phyloP scores from a whole-genome alignment of 2,797 vertebrate species.

The Mormyrus proboscirostris region DNA sequence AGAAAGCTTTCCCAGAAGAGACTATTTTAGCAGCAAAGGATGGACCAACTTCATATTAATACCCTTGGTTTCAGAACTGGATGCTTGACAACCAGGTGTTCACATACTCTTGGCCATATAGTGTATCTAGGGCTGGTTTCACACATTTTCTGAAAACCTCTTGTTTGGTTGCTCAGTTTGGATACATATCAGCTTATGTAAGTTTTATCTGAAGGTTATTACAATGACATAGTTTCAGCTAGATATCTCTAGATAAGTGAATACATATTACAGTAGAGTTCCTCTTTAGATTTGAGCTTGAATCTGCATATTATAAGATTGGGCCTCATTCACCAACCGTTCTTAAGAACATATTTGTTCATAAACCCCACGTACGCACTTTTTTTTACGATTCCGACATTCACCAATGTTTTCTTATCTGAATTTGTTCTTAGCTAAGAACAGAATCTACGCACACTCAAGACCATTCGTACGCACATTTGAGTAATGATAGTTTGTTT shows the following conservation, averaged over 20 bases:
- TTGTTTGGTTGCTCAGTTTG: not conserved
- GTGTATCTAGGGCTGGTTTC: not conserved
- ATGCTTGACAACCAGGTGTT: not conserved
- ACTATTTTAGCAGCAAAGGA: not conserved
- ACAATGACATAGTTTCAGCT: not conserved
- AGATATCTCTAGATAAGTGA: not conserved
- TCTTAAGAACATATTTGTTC: too few relatives aligned
- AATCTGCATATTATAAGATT: not conserved
- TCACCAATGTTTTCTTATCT: too few relatives aligned
- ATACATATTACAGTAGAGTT: not conserved
- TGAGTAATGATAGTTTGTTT: too few relatives aligned
- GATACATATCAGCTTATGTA: not conserved
- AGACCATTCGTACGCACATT: too few relatives aligned
- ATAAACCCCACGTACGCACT: too few relatives aligned
- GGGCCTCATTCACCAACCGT: too few relatives aligned
- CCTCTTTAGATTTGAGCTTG: not conserved
- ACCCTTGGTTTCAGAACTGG: not conserved
- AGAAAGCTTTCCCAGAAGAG: not conserved
- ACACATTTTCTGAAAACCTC: not conserved
- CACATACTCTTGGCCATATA: not conserved
- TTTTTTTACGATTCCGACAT: too few relatives aligned
- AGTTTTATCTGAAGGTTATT: not conserved
- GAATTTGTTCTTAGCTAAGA: too few relatives aligned
- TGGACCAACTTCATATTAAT: not conserved
- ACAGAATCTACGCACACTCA: too few relatives aligned